phyloP scores from a whole-genome alignment of 1,140 invertebrate species.

The Sweltsa coloradensis region DNA sequence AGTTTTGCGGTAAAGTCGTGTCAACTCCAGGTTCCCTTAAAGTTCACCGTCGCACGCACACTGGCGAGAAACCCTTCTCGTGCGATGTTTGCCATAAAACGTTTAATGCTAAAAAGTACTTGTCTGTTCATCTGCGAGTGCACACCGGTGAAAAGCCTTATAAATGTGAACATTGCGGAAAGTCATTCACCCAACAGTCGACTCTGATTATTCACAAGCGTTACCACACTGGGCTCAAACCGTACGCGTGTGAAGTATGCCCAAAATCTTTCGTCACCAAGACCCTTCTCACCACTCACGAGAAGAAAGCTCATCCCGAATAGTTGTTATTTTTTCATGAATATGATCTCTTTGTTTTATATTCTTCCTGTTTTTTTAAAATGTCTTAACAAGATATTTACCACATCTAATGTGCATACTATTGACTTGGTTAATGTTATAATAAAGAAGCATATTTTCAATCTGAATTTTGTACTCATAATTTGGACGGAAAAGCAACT shows the following conservation, averaged over 20 bases:
- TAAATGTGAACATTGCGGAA: slow-evolving; percentile 31
- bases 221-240: slow-evolving; percentile 62
- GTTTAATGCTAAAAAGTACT: slow-evolving; percentile 48
- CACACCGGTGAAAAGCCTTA: slow-evolving; percentile 37
- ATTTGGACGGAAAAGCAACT: too few relatives aligned
- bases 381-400: too few relatives aligned
- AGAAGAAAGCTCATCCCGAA: too few relatives aligned
- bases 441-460: too few relatives aligned
- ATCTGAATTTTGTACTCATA: too few relatives aligned
- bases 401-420: too few relatives aligned
- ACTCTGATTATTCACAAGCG: slow-evolving; percentile 48
- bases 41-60: slow-evolving; percentile 33
- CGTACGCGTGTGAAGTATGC: slow-evolving; percentile 41
- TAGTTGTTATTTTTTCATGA: too few relatives aligned
- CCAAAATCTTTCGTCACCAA: slow-evolving; percentile 15
- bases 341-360: too few relatives aligned
- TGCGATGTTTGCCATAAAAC: slow-evolving; percentile 61
- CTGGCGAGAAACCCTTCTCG: slow-evolving; percentile 51
- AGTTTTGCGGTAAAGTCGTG: slow-evolving; percentile 11
- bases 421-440: too few relatives aligned
- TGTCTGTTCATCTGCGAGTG: slow-evolving; percentile 29
- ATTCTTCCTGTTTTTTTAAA: too few relatives aligned
- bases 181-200: slow-evolving; percentile 32
- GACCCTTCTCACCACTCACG: slow-evolving; percentile 34
- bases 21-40: slow-evolving; percentile 11